Conservation (phyloP, 2,113 vertebrate species). For the Salvelinus sp. region DNA sequence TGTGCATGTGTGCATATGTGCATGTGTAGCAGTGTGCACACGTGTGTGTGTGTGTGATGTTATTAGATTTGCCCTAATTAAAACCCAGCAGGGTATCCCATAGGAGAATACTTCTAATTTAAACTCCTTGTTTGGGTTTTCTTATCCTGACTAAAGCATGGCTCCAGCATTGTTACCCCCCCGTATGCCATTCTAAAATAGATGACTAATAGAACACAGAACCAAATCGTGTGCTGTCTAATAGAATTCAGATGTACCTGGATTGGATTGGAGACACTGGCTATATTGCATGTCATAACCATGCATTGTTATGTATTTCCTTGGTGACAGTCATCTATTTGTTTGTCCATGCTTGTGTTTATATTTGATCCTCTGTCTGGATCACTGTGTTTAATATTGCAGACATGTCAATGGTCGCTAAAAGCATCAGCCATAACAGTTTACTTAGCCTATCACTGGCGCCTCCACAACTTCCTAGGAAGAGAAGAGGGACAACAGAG, state of each 20-base stretch:
- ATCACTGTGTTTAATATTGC: not conserved
- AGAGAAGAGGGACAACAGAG: conserved; percentile 52
- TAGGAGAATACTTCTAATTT: conserved; percentile 1
- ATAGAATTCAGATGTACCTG: not conserved
- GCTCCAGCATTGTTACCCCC: not conserved
- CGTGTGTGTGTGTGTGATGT: conserved; percentile 17
- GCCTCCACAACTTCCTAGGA: conserved; percentile 46
- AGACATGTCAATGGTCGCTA: conserved; percentile 23
- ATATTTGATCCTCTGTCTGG: not conserved
- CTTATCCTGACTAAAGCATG: conserved; percentile 23
- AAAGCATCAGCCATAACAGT: conserved; percentile 52
- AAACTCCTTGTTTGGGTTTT: conserved; percentile 13
- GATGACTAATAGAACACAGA: too few species aligned
- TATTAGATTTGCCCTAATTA: conserved; percentile 27
- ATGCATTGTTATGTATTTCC: not conserved
- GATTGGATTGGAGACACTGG: not conserved
- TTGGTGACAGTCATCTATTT: conserved; percentile 13
- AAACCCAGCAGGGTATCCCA: conserved; percentile 18
- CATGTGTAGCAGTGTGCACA: not conserved
- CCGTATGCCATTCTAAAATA: too few species aligned
- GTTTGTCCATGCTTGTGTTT: conserved; percentile 13
- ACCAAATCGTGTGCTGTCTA: too few species aligned
- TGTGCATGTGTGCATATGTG: not conserved
- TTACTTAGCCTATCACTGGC: conserved; percentile 42
- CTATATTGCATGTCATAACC: not conserved